Base-by-base conservation (phyloP, 2,888 invertebrate species). In the Bombylius major region DNA sequence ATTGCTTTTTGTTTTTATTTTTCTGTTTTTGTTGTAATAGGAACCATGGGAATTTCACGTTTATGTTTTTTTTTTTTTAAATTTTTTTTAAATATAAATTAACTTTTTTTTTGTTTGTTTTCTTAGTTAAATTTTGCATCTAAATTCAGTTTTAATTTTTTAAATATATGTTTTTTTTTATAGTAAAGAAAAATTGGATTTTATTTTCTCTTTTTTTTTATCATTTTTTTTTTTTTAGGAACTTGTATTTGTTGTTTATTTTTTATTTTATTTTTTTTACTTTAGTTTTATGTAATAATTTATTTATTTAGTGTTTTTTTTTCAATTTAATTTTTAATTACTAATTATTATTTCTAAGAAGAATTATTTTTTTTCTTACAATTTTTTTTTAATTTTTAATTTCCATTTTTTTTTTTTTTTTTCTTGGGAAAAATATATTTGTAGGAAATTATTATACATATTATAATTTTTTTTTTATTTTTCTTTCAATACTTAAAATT, bases 341-440 rank as follows among this genome's bases (percentile, higher is more conserved):
- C 5, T 11, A 42, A 9, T 9, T 42, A 42, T 42, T 42, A 42
- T 36, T 7, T 36, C 34, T 36, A 36, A 42, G 11, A 42, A 42
- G 4, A 42, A 42, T 11, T 11, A 1, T 8, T 42, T 42, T 42
- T 42, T 42, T 11, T 42, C 11, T 42, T 42, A 42, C 8, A 11
- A 11, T 42, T 11, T 42, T 42, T 36, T 36, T 36, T 36, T n/a
- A n/a, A n/a, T n/a, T 36, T 36, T 36, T 36, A 9, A n/a, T 56
- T 45, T 54, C 4, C 8, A 44, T 33, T 47, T 45, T 51, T 9
- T 55, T 39, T 9, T 49, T 49, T 34, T 34, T 31, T 13, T 49
- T 55, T 50, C 36, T 39, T 47, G 32, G 47, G 48, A 46, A 36
- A 51, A 52, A 42, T 32, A 49, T 56, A 50, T 56, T n/a, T 57